Percentiles rank a stretch among this genome's conserved stretches.
Conservation (phyloP, 1,140 invertebrate genomes). For the Idris sp. region DNA sequence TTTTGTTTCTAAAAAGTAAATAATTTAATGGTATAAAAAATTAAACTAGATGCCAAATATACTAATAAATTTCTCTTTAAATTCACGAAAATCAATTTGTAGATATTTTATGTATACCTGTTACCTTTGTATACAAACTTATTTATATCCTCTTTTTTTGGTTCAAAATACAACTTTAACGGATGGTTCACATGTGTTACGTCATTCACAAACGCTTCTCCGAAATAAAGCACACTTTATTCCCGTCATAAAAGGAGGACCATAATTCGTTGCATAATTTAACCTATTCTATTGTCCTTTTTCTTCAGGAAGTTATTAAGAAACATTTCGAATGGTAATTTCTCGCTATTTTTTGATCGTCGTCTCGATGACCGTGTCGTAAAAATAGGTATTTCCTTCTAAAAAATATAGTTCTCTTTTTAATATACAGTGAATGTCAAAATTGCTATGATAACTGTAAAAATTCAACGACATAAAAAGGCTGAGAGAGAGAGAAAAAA, state of each 20-base stretch:
- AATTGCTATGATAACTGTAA: conserved; percentile 32
- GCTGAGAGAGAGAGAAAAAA: background rate
- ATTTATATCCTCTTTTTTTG: too few species aligned
- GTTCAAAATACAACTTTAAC: background rate
- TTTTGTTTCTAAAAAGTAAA: too few species aligned
- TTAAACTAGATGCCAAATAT: too few species aligned
- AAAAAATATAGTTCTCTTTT: too few species aligned
- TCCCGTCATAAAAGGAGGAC: conserved; percentile 23
- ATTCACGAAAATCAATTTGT: too few species aligned
- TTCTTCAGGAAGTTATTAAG: conserved; percentile 50
- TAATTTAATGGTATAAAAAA: too few species aligned
- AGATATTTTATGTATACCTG: too few species aligned
- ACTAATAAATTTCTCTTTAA: too few species aligned
- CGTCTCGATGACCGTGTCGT: conserved; percentile 1
- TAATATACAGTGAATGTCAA: background rate
- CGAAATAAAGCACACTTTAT: conserved; percentile 40
- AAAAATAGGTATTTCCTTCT: conserved; percentile 33
- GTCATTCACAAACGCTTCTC: conserved; percentile 28
- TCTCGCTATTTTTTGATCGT: conserved; percentile 33
- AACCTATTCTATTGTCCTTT: conserved; percentile 24
- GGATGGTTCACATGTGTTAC: conserved; percentile 27
- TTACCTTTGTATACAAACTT: too few species aligned
- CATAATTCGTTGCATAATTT: conserved; percentile 43
- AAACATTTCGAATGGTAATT: conserved; percentile 12
- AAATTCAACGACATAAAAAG: conserved; percentile 7